These are phyloP conservation scores for Porphyrio hochstetteri DNA, from an alignment of 2,113 vertebrate species.

Conservation along the genomic window DNA sequence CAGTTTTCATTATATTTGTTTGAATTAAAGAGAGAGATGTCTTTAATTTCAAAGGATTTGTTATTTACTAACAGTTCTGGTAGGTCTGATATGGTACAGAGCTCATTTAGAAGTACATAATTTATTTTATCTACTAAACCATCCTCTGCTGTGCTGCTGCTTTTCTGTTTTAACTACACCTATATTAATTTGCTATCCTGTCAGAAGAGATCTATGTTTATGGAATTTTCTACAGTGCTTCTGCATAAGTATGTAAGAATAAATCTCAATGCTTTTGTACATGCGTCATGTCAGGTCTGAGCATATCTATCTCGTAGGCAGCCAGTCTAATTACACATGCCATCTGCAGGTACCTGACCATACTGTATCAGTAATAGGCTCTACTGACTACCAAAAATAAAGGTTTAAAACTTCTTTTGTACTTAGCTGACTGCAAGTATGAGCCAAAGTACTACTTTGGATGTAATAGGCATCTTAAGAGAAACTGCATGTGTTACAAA, in stretches of 20 bases:
- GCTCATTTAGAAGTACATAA: background rate
- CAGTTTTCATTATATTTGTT: background rate
- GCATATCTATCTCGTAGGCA: background rate
- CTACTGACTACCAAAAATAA: background rate
- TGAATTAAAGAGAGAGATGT: background rate
- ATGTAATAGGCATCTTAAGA: background rate
- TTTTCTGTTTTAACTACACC: background rate
- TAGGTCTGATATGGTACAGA: background rate
- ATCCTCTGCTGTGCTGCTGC: background rate
- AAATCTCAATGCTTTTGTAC: background rate
- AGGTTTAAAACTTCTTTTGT: background rate
- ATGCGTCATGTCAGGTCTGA: background rate
- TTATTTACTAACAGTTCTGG: background rate
- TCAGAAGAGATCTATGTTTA: background rate
- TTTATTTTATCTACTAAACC: background rate
- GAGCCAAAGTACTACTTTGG: background rate
- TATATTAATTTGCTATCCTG: background rate
- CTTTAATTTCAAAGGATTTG: background rate
- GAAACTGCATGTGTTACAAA: background rate
- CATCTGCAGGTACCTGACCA: fast-evolving
- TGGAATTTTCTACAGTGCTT: background rate
- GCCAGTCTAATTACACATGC: background rate
- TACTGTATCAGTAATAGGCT: background rate
- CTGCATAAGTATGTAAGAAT: background rate
- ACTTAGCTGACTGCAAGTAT: background rate